Percentiles rank a stretch among this genome's conserved stretches.
These are phyloP conservation scores for Melinaea marsaeus DNA, from an alignment of 2,888 invertebrate genomes.

Conservation along the genomic window DNA sequence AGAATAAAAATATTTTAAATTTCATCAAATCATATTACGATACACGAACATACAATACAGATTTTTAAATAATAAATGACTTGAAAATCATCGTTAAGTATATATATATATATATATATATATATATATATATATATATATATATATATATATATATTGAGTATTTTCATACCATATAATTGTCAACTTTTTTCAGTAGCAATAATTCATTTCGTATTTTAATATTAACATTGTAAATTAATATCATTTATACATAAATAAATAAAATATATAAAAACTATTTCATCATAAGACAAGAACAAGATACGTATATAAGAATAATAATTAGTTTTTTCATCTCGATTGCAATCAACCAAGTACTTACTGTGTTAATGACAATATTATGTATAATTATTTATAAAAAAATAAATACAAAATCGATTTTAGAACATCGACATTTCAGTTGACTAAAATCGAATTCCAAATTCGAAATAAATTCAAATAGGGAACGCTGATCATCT, in stretches of 20 bases:
- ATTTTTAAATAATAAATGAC: too few relatives aligned
- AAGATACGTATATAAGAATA: background rate
- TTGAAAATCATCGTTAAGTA: too few relatives aligned
- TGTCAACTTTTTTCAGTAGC: too few relatives aligned
- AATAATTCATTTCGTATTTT: background rate
- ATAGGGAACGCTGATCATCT: slow-evolving; percentile 59
- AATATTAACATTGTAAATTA: background rate
- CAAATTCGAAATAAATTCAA: slow-evolving; percentile 65
- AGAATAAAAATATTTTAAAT: too few relatives aligned
- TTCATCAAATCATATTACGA: too few relatives aligned
- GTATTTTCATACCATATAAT: too few relatives aligned
- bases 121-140: too few relatives aligned
- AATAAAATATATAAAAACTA: background rate
- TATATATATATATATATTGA: too few relatives aligned
- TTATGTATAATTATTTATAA: background rate
- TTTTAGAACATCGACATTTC: slow-evolving; percentile 13
- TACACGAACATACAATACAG: too few relatives aligned
- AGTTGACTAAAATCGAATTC: slow-evolving; percentile 48
- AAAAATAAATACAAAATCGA: background rate
- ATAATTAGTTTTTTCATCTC: background rate
- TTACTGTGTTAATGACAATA: background rate
- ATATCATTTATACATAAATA: background rate
- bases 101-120: too few relatives aligned
- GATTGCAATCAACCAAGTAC: background rate
- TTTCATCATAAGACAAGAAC: background rate